These are phyloP conservation scores for Eupeodes latifasciatus DNA, from an alignment of 2,888 invertebrate genomes.

Conservation along the genomic window DNA sequence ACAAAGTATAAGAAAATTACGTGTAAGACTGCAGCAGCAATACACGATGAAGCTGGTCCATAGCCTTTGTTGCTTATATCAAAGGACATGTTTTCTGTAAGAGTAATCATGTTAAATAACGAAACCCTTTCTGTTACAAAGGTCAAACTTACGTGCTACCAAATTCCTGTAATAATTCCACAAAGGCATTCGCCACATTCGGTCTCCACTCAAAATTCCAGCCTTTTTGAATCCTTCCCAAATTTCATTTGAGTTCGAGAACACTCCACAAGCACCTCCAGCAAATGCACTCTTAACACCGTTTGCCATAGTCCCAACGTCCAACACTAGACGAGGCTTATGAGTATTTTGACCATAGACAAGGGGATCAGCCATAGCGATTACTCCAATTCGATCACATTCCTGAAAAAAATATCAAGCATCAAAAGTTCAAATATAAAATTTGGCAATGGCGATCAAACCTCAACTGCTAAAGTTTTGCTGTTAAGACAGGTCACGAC, in stretches of 20 bases:
- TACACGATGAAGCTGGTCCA: slow-evolving; percentile 86
- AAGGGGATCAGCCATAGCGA: slow-evolving; percentile 91
- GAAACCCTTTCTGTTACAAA: too few relatives aligned
- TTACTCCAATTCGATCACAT: slow-evolving; percentile 89
- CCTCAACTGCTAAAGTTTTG: slow-evolving; percentile 81
- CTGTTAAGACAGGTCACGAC: slow-evolving; percentile 83
- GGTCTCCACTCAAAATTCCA: slow-evolving; percentile 85
- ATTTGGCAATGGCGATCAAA: neutral
- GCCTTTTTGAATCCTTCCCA: slow-evolving; percentile 84
- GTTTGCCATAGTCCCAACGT: slow-evolving; percentile 84
- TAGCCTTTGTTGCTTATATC: slow-evolving; percentile 86
- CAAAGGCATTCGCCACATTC: slow-evolving; percentile 86
- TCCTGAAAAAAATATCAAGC: slow-evolving; percentile 78
- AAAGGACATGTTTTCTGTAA: slow-evolving; percentile 81
- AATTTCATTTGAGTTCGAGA: slow-evolving; percentile 83
- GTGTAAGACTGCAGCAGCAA: slow-evolving; percentile 87
- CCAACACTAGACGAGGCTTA: slow-evolving; percentile 84
- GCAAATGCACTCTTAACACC: slow-evolving; percentile 85
- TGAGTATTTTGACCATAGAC: slow-evolving; percentile 89
- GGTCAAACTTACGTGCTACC: slow-evolving; percentile 67
- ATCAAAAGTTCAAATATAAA: neutral
- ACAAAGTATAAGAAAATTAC: slow-evolving; percentile 16
- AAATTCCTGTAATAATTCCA: slow-evolving; percentile 79
- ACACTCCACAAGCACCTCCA: slow-evolving; percentile 85
- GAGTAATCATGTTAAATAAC: neutral